These are phyloP conservation scores for Rambutsinella grinnellia DNA, from an alignment of 2,888 invertebrate genomes.

Conservation along the genomic window DNA sequence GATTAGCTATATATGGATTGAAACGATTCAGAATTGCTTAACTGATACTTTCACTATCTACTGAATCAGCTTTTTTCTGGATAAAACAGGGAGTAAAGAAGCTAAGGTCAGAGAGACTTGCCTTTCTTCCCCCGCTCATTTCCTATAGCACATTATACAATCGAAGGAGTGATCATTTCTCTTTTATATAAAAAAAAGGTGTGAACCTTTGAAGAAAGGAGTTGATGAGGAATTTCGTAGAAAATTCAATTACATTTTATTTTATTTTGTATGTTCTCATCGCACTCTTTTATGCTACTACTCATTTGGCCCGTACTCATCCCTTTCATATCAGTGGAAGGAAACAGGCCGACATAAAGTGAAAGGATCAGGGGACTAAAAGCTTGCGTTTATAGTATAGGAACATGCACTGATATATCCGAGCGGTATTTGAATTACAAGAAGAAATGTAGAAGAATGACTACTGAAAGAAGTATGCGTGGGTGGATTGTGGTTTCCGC, in stretches of 20 bases:
- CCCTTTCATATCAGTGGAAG: no score
- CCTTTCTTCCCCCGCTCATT: no score
- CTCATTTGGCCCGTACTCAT: no score
- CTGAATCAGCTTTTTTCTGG: no score
- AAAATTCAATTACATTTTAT: conserved; percentile 53
- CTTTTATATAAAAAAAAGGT: conserved; percentile 31
- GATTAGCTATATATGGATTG: no score
- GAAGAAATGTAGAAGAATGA: conserved; percentile 32
- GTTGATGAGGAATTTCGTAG: conserved; percentile 36
- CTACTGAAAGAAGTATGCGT: conserved; percentile 39
- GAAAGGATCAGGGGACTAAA: background rate
- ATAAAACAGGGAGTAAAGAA: conserved; percentile 5
- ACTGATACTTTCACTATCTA: no score
- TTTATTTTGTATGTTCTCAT: conserved; percentile 23
- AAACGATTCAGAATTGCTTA: no score
- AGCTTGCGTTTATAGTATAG: background rate
- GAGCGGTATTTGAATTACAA: conserved; percentile 39
- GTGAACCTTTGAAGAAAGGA: conserved; percentile 17
- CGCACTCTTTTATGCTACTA: no score
- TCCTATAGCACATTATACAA: no score
- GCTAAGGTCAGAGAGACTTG: background rate
- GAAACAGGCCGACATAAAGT: no score
- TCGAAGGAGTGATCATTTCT: conserved; percentile 28
- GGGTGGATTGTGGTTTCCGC: conserved; percentile 55
- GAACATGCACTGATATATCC: no score